Evolutionary conservation across 1,140 invertebrate genomes (phyloP), one percentile per base, ranked within the genome.

Genomic region (Samia ricini): DNA sequence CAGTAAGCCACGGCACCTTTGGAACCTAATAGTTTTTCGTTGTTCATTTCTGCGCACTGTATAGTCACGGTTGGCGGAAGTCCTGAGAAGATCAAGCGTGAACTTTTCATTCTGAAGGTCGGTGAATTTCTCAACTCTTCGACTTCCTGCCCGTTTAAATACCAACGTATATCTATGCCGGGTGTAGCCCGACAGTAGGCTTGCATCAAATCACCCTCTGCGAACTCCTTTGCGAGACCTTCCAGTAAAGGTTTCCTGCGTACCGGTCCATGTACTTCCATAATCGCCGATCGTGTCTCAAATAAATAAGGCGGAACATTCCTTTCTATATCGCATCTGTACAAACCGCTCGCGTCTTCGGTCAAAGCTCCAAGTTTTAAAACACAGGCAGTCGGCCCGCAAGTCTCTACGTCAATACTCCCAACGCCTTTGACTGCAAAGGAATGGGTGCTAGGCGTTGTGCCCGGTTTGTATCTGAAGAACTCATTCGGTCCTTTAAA

Each of bases 401-500:
- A 90, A 4, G 69, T 60, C 6, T 86, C 58, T 23, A 88, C 59
- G 12, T 88, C 85, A 1, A 90, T 72, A 48, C 67, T 77, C 5
- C 83, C 88, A 2, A 90, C 77, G 6, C 88, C 88, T 22, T 81
- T 66, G 12, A 90, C 71, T 0, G 88, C 83, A 36, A 88, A 90
- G 1, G 83, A 83, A 4, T 77, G 74, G 0, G 83, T 90, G 54
- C 78, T 86, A 0, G 88, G 88, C 2, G 81, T 74, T 1, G 74
- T 63, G 4, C 81, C 81, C 19, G 88, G 88, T 60, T 77, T 80
- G 64, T 88, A 88, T n/a, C 88, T 67, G 64, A 90, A 88, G 68
- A 90, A 88, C 57, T 90, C 88, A 49, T 76, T 78, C 8, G 74
- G 67, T 5, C 85, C 88, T 66, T 86, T 88, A 56, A 88, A 90